Conservation (phyloP, 2,113 vertebrate species). For the Dasypus novemcinctus region DNA sequence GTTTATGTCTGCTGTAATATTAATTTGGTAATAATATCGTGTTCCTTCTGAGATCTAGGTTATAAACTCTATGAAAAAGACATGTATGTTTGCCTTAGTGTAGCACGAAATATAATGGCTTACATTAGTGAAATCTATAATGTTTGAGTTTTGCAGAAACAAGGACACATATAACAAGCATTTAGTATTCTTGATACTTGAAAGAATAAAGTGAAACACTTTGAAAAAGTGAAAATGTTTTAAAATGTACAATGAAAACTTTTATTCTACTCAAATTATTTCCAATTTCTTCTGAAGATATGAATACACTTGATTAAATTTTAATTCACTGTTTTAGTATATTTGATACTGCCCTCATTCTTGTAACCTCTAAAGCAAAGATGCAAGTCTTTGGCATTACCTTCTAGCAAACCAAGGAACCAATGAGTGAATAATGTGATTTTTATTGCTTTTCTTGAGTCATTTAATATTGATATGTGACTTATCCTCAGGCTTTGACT, state of each 20-base stretch:
- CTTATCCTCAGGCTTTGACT: neutral
- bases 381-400: neutral
- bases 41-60: neutral
- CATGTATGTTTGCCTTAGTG: neutral
- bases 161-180: neutral
- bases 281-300: neutral
- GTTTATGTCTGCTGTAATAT: neutral
- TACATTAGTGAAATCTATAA: neutral
- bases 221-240: neutral
- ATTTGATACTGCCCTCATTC: neutral
- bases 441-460: neutral
- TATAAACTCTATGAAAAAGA: neutral
- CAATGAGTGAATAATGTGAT: neutral
- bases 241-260: neutral
- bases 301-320: neutral
- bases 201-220: neutral
- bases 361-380: neutral
- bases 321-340: neutral
- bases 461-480: conserved; percentile 4
- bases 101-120: neutral
- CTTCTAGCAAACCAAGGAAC: neutral
- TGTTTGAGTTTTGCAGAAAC: neutral
- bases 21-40: neutral
- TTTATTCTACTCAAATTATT: neutral
- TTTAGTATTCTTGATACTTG: neutral